Conservation (phyloP, 2,113 vertebrate genomes). For the Phycodurus eques region DNA sequence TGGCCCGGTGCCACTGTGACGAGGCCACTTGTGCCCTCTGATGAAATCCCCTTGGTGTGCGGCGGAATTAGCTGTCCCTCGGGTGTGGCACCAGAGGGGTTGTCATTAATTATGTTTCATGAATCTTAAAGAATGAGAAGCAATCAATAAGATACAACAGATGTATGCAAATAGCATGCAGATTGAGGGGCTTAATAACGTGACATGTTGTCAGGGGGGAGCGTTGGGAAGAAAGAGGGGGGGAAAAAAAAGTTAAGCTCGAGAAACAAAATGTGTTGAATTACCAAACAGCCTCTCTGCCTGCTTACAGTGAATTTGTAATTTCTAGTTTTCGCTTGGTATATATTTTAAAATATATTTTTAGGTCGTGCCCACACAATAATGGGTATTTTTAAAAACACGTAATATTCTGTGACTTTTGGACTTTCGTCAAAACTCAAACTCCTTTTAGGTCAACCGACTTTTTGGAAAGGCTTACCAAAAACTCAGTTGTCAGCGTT, state of each 20-base stretch:
- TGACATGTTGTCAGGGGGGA: slow-evolving; percentile 62
- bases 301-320: neutral
- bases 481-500: slow-evolving; percentile 1
- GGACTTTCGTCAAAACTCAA: slow-evolving; percentile 6
- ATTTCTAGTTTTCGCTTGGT: neutral
- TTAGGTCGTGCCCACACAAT: neutral
- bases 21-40: slow-evolving; percentile 79
- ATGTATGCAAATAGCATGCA: slow-evolving; percentile 83
- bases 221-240: slow-evolving; percentile 11
- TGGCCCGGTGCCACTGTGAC: slow-evolving; percentile 76
- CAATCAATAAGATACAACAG: slow-evolving; percentile 81
- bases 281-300: neutral
- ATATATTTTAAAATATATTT: slow-evolving; percentile 1
- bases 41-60: slow-evolving; percentile 76
- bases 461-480: neutral
- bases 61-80: slow-evolving; percentile 76
- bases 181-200: slow-evolving; percentile 76
- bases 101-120: slow-evolving; percentile 79
- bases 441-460: neutral
- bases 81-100: slow-evolving; percentile 69
- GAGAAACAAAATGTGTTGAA: slow-evolving; percentile 31
- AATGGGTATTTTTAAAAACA: slow-evolving; percentile 21
- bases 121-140: slow-evolving; percentile 79
- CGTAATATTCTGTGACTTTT: neutral
- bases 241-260: slow-evolving; percentile 21